Conservation (phyloP, 2,113 vertebrate genomes). For the Jaculus jaculus region DNA sequence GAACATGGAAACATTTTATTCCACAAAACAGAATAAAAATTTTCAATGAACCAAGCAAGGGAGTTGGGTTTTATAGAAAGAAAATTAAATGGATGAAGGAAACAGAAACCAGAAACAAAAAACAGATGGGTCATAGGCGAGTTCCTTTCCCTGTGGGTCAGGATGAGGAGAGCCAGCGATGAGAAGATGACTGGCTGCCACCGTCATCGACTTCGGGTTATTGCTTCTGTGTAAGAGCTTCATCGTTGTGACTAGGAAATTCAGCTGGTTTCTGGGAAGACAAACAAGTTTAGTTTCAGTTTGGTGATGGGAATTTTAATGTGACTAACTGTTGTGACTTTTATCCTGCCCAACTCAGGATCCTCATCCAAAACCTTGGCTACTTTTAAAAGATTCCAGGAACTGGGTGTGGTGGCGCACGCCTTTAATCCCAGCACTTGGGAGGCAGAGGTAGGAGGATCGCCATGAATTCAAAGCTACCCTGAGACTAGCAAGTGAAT, state of each 20-base stretch:
- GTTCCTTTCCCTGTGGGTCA: background rate
- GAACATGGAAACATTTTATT: background rate
- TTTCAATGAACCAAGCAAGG: background rate
- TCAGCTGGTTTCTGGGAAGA: too few species aligned
- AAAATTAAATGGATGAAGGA: background rate
- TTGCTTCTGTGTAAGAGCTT: background rate
- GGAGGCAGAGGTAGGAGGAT: too few species aligned
- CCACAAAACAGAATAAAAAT: background rate
- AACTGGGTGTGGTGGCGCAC: too few species aligned
- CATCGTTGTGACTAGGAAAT: background rate
- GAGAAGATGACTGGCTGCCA: background rate
- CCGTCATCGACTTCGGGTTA: too few species aligned
- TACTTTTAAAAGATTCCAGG: too few species aligned
- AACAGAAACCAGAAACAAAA: background rate
- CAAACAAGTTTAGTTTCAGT: background rate
- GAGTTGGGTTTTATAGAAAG: background rate
- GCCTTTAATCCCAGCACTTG: too few species aligned
- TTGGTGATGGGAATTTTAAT: background rate
- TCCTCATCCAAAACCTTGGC: too few species aligned
- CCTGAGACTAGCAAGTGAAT: too few species aligned
- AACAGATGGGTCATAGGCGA: background rate
- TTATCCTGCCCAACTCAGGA: too few species aligned
- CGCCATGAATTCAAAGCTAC: too few species aligned
- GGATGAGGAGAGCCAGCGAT: background rate
- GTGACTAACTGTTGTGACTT: background rate